phyloP scores from a whole-genome alignment of 2,113 vertebrate species.

The Leucosticte australis region DNA sequence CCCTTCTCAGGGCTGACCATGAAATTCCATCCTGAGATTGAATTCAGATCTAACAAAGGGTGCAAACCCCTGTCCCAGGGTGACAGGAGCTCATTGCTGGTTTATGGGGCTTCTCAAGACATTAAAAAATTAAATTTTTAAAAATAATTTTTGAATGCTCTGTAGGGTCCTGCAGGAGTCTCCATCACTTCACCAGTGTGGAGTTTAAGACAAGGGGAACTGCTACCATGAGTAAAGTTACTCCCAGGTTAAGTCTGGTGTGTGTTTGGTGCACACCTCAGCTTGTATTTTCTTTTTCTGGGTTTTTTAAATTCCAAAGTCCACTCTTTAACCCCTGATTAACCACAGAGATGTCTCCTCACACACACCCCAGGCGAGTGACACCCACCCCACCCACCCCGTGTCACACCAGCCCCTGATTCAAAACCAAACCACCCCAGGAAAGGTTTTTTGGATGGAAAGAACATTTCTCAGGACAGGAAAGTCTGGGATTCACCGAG shows the following conservation, averaged over 20 bases:
- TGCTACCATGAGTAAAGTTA: not conserved
- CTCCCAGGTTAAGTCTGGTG: accelerated
- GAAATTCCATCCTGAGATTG: constrained; percentile 25
- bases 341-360: not conserved
- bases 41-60: not conserved
- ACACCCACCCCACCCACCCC: not conserved
- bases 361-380: not conserved
- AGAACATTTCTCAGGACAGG: not conserved
- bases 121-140: not conserved
- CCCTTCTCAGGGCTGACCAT: not conserved
- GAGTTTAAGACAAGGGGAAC: not conserved
- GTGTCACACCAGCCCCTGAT: not conserved
- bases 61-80: not conserved
- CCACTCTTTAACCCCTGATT: not conserved
- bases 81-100: not conserved
- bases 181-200: accelerated
- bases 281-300: not conserved
- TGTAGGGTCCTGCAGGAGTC: not conserved
- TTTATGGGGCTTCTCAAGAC: not conserved
- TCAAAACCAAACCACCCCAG: not conserved
- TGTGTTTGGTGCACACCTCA: not conserved
- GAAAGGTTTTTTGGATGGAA: not conserved
- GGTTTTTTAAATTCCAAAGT: not conserved
- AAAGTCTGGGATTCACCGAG: not conserved
- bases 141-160: accelerated